Conservation (phyloP, 2,797 vertebrate genomes). For the Fistularia commersonii region DNA sequence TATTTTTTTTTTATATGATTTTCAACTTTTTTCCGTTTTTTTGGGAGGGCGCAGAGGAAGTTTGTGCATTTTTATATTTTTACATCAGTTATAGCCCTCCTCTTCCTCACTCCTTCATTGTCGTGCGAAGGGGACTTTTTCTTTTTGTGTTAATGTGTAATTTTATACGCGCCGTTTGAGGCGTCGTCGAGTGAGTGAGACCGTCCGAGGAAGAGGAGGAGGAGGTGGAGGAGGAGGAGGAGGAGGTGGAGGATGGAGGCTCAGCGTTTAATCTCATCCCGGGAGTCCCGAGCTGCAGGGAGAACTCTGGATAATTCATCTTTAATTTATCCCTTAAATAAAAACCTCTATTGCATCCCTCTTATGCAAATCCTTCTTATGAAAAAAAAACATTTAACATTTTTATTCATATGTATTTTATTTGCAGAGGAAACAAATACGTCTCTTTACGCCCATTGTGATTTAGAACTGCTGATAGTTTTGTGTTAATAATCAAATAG, state of each 20-base stretch:
- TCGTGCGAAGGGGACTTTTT: constrained; percentile 42
- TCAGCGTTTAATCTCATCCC: constrained; percentile 11
- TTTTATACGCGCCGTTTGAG: constrained; percentile 56
- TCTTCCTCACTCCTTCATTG: too few relatives aligned
- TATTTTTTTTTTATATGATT: constrained; percentile 5
- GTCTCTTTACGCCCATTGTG: too few relatives aligned
- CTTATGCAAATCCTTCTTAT: too few relatives aligned
- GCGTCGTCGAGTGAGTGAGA: constrained; percentile 39
- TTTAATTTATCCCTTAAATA: too few relatives aligned
- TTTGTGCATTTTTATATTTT: too few relatives aligned
- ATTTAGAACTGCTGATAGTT: too few relatives aligned
- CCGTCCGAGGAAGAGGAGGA: constrained; percentile 50
- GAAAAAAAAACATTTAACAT: too few relatives aligned
- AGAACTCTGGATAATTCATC: constrained; percentile 3
- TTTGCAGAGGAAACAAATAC: too few relatives aligned
- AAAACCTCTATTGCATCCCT: too few relatives aligned
- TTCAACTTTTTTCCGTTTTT: constrained; percentile 19
- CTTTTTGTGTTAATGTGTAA: constrained; percentile 60
- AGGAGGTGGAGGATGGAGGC: constrained; percentile 51
- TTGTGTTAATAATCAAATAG: too few relatives aligned
- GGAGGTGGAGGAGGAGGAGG: constrained; percentile 47
- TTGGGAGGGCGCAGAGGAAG: background rate
- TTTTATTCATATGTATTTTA: too few relatives aligned
- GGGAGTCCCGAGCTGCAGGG: constrained; percentile 13
- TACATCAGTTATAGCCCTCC: too few relatives aligned